Conservation (phyloP, 2,113 vertebrate genomes). For the Vidua macroura region DNA sequence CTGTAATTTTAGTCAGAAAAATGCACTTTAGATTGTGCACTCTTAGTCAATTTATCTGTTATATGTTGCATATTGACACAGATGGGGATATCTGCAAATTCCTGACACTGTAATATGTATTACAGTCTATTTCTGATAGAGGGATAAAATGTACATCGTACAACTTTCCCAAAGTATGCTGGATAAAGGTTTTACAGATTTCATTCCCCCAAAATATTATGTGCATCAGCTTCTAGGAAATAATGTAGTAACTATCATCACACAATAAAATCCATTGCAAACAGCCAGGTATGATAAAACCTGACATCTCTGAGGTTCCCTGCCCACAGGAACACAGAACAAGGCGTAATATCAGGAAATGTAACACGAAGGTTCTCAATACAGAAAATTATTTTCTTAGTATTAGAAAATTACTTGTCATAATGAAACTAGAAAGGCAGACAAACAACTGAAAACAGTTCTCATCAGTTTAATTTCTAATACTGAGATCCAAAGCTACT, state of each 20-base stretch:
- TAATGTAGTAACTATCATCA: background rate
- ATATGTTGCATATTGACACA: background rate
- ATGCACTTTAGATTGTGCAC: background rate
- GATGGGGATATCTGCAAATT: background rate
- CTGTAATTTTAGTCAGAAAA: background rate
- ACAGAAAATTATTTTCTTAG: background rate
- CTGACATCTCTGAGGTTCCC: background rate
- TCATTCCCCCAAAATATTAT: background rate
- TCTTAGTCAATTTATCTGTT: background rate
- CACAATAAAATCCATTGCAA: background rate
- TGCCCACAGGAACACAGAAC: background rate
- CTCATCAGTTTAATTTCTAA: constrained; percentile 7
- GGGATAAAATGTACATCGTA: background rate
- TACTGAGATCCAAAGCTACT: background rate
- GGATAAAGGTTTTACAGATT: background rate
- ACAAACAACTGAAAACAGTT: background rate
- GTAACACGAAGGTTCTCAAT: background rate
- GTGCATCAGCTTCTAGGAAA: background rate
- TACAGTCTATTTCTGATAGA: background rate
- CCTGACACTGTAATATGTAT: background rate
- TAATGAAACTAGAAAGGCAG: background rate
- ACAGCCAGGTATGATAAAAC: background rate
- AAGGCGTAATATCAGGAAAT: background rate
- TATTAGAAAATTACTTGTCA: background rate
- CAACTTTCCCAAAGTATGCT: background rate